Percentiles rank a stretch among this genome's conserved stretches.
Evolutionary conservation across 2,113 vertebrate genomes (phyloP).

Genomic region (Rhinoderma darwinii): DNA sequence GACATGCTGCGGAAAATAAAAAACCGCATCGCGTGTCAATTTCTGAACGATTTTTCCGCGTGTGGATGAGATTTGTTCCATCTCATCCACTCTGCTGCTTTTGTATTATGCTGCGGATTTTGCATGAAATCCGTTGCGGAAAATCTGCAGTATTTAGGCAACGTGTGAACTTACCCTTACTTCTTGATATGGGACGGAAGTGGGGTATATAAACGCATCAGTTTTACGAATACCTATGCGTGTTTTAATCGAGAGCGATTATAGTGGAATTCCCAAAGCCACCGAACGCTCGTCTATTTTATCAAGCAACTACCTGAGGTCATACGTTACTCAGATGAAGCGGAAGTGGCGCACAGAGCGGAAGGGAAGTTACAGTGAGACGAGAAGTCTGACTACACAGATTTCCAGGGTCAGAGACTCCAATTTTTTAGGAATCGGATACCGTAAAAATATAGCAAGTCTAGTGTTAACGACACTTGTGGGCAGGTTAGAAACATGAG

Average conservation of each 20-base stretch:
- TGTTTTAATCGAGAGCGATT: too few relatives aligned
- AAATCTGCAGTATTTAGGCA: too few relatives aligned
- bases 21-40: too few relatives aligned
- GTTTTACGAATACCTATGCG: neutral
- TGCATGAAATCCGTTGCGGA: too few relatives aligned
- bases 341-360: neutral
- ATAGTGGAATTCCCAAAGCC: too few relatives aligned
- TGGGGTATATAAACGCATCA: neutral
- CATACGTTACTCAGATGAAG: neutral
- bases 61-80: too few relatives aligned
- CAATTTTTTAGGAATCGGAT: slow-evolving; percentile 35
- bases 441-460: slow-evolving; percentile 30
- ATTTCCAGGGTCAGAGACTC: slow-evolving; percentile 23
- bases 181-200: neutral
- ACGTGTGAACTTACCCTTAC: too few relatives aligned
- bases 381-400: slow-evolving; percentile 6
- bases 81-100: too few relatives aligned
- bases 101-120: too few relatives aligned
- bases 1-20: too few relatives aligned
- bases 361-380: slow-evolving; percentile 8
- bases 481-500: slow-evolving; percentile 41
- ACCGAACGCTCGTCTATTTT: neutral
- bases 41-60: too few relatives aligned
- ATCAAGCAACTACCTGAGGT: neutral
- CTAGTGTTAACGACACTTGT: slow-evolving; percentile 42